phyloP scores from a whole-genome alignment of 2,797 vertebrate species.

The Channallabes apus region DNA sequence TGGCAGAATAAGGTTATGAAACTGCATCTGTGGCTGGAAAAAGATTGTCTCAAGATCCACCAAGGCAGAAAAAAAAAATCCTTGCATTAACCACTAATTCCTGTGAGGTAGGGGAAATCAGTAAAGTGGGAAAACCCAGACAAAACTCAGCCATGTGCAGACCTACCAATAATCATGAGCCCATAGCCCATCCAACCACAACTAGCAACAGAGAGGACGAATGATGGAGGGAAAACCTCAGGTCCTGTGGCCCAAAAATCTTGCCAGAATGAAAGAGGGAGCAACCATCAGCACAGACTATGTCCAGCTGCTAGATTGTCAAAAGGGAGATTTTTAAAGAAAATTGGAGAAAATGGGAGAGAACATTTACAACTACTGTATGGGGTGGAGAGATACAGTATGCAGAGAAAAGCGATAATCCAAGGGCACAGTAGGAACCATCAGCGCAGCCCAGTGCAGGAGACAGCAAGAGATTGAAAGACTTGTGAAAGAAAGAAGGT shows the following conservation, averaged over 20 bases:
- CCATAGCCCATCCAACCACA: constrained; percentile 37
- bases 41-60: too few species aligned
- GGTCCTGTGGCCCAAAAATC: neutral
- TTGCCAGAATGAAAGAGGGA: constrained; percentile 39
- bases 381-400: too few species aligned
- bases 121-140: constrained; percentile 8
- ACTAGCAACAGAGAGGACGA: constrained; percentile 35
- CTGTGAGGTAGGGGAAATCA: neutral
- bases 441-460: neutral
- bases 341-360: constrained; percentile 1
- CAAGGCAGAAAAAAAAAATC: too few species aligned
- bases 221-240: constrained; percentile 36
- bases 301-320: constrained; percentile 20
- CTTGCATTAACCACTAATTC: neutral
- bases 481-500: neutral
- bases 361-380: too few species aligned
- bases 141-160: constrained; percentile 35
- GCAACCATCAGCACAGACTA: constrained; percentile 33
- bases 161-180: constrained; percentile 17
- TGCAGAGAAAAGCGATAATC: neutral
- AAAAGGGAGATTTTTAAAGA: neutral
- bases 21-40: too few species aligned
- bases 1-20: too few species aligned
- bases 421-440: neutral
- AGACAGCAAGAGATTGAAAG: neutral